Conservation (phyloP, 2,113 vertebrate species). For the Anthoscopus minutus region DNA sequence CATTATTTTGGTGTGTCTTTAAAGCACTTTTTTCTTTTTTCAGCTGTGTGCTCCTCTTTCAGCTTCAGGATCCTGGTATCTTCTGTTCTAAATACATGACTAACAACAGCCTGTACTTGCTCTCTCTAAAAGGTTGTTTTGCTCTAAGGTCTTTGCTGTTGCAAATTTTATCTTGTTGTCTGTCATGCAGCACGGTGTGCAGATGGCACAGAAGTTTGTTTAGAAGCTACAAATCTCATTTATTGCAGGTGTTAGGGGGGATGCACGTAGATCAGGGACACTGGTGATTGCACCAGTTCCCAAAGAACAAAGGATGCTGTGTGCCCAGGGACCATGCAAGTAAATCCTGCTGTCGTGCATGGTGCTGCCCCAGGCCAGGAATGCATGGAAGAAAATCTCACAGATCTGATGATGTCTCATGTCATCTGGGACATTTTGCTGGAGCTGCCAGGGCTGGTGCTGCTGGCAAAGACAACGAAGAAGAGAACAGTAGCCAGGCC, state of each 20-base stretch:
- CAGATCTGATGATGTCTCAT: not conserved
- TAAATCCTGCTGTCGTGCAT: not conserved
- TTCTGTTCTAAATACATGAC: conserved; percentile 1
- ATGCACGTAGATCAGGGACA: not conserved
- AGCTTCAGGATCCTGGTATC: not conserved
- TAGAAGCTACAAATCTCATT: not conserved
- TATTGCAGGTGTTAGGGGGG: not conserved
- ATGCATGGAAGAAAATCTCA: not conserved
- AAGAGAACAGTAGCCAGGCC: not conserved
- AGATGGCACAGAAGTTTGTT: conserved; percentile 6
- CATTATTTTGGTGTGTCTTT: not conserved
- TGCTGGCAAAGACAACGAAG: not conserved
- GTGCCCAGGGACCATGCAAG: not conserved
- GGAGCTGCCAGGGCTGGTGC: not conserved
- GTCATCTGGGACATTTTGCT: not conserved
- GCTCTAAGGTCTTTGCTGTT: conserved; percentile 1
- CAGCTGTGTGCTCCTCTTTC: not conserved
- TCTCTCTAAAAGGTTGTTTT: not conserved
- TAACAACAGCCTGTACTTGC: not conserved
- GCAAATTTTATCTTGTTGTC: conserved; percentile 16
- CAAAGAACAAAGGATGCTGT: not conserved
- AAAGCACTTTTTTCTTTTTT: not conserved
- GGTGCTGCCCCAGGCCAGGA: not conserved
- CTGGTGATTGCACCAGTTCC: not conserved
- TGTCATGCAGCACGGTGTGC: not conserved